A percentile compares a stretch with the other conserved stretches of the same genome.
Conservation (phyloP, 2,797 vertebrate species). For the Darevskia mixta region DNA sequence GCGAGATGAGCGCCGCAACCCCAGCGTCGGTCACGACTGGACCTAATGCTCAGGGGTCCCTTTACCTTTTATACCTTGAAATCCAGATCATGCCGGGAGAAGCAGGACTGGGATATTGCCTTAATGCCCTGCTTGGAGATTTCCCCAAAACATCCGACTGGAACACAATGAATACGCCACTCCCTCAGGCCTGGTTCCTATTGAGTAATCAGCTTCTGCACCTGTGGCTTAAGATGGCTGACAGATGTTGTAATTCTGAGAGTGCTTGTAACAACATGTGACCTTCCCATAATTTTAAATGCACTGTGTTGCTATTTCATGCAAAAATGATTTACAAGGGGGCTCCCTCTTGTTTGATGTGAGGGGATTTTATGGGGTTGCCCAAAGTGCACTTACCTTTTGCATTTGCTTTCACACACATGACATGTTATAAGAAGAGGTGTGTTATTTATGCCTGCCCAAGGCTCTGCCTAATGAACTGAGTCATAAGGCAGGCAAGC, state of each 20-base stretch:
- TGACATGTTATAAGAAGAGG: too few species aligned
- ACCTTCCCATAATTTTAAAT: neutral
- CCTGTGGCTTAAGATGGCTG: neutral
- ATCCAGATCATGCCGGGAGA: neutral
- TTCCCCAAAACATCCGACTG: neutral
- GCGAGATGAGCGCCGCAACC: too few species aligned
- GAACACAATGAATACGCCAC: neutral
- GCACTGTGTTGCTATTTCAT: neutral
- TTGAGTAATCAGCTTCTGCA: neutral
- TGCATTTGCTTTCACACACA: neutral
- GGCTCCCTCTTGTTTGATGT: neutral
- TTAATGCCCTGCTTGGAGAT: neutral
- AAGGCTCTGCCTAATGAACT: neutral
- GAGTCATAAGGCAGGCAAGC: neutral
- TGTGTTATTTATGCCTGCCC: neutral
- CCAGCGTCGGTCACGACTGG: too few species aligned
- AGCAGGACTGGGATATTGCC: neutral
- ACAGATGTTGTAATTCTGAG: neutral
- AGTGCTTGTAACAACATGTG: neutral
- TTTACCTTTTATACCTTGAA: neutral
- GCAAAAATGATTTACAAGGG: neutral
- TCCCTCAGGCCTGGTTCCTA: neutral
- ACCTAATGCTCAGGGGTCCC: too few species aligned
- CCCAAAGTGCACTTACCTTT: neutral
- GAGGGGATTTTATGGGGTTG: neutral